Evolutionary conservation across 2,113 vertebrate species (phyloP).

Genomic region (Cebidichthys violaceus): DNA sequence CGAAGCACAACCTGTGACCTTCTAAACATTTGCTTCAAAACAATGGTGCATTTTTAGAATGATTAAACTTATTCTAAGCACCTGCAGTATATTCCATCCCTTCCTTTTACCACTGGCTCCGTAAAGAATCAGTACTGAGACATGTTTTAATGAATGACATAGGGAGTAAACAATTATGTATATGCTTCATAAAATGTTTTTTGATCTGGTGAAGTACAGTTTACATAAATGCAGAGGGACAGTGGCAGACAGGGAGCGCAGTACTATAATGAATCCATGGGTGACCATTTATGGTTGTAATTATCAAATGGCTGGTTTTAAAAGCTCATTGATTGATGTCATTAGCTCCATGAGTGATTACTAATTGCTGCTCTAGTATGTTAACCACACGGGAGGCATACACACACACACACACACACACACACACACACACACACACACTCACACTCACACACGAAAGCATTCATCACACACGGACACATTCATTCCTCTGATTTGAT

Average conservation of each 20-base stretch:
- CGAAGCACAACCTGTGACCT: background rate
- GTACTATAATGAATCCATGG: constrained; percentile 70
- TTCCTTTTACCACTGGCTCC: background rate
- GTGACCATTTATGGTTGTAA: constrained; percentile 79
- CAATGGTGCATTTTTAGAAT: background rate
- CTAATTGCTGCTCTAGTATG: constrained; percentile 71
- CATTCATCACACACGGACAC: constrained; percentile 31
- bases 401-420: constrained; percentile 25
- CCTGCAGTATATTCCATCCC: background rate
- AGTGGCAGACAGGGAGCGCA: background rate
- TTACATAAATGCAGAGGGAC: constrained; percentile 9
- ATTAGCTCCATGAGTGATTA: constrained; percentile 82
- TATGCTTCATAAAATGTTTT: background rate
- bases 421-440: constrained; percentile 38
- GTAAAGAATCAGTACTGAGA: background rate
- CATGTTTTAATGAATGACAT: background rate
- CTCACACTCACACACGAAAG: background rate
- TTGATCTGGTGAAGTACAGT: background rate
- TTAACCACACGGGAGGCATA: constrained; percentile 62
- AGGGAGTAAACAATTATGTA: background rate
- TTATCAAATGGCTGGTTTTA: constrained; percentile 83
- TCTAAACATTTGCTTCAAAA: background rate
- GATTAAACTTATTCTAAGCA: background rate
- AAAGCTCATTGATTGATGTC: constrained; percentile 83
- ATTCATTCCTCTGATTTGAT: constrained; percentile 28